Base-by-base conservation (phyloP, 2,888 invertebrate species). In the Chloroclysta siterata region DNA sequence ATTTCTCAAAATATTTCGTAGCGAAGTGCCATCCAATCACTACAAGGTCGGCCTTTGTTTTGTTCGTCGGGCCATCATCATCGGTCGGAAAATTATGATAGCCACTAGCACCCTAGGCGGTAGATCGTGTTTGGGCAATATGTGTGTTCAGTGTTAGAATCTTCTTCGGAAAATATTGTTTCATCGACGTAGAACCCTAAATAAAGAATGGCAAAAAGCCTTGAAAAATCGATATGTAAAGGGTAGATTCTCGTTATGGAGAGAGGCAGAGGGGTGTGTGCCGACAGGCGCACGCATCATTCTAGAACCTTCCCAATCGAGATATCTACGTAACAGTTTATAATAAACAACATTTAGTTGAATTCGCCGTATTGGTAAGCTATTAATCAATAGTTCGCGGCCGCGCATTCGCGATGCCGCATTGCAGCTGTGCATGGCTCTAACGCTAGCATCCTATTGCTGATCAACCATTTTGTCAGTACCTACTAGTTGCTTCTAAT, bases 341-440 rank as follows among this genome's bases (percentile, higher is more conserved):
- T 17, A 46, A 10, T 46, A 46, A 5, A 11, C 10, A 46, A 17
- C 17, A 46, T 11, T 7, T 46, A 17, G 46, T 44, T 44, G 14
- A 14, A 46, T 46, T 46, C 11, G 46, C 46, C n/a, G n/a, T 48
- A 57, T 57, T 28, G 28, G 41, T 5, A 57, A 29, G 50, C 39
- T 28, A 62, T 56, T 46, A 52, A 36, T 57, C 57, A 57, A 53
- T 57, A 62, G 11, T 36, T 14, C 14, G 62, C 62, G 62, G 29
- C 62, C 53, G 62, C 62, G 62, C 53, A 53, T 42, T 57, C 29
- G 14, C 14, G 41, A 33, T 53, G 13, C 7, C 62, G 53, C 57
- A 62, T 57, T 62, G 62, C 62, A 53, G 58, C 2, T 22, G 39
- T 42, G 50, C 57, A 50, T 7, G n/a, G 48, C 28, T 47, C 46